Percentiles rank a stretch among this genome's conserved stretches.
These are phyloP conservation scores for Heterodera filipjevi DNA, from an alignment of 2,888 invertebrate species.

Conservation along the genomic window DNA sequence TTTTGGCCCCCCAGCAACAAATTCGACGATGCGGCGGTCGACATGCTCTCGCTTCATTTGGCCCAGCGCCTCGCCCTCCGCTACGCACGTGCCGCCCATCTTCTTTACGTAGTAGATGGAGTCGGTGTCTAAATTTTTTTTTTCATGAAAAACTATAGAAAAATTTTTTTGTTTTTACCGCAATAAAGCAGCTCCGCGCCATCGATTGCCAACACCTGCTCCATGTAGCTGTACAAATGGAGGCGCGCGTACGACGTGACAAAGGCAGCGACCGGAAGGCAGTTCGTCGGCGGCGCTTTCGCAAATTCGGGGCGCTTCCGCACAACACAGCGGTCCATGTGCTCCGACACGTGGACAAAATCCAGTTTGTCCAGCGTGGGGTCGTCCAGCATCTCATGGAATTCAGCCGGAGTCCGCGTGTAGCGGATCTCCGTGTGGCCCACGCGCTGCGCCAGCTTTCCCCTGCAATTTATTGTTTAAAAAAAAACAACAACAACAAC, in stretches of 20 bases:
- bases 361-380: conserved; percentile 13
- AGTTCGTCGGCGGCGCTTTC: conserved; percentile 15
- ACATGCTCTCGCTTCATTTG: conserved; percentile 24
- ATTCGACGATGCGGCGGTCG: conserved; percentile 27
- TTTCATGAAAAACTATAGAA: no score
- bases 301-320: background rate
- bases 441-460: conserved; percentile 28
- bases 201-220: background rate
- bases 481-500: background rate
- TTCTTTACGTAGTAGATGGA: background rate
- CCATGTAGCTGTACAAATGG: conserved; percentile 22
- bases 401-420: conserved; percentile 18
- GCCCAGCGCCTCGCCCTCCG: conserved; percentile 27
- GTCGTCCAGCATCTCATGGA: background rate
- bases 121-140: conserved; percentile 23
- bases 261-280: conserved; percentile 20
- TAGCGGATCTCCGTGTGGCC: conserved; percentile 11
- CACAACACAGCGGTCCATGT: conserved; percentile 26
- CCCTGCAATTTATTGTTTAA: background rate
- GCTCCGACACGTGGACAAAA: conserved; percentile 9
- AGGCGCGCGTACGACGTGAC: conserved; percentile 27
- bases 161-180: background rate
- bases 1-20: conserved; percentile 30
- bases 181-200: background rate
- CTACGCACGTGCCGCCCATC: background rate